phyloP scores from a whole-genome alignment of 2,113 vertebrate species.

The Aptenodytes forsteri region DNA sequence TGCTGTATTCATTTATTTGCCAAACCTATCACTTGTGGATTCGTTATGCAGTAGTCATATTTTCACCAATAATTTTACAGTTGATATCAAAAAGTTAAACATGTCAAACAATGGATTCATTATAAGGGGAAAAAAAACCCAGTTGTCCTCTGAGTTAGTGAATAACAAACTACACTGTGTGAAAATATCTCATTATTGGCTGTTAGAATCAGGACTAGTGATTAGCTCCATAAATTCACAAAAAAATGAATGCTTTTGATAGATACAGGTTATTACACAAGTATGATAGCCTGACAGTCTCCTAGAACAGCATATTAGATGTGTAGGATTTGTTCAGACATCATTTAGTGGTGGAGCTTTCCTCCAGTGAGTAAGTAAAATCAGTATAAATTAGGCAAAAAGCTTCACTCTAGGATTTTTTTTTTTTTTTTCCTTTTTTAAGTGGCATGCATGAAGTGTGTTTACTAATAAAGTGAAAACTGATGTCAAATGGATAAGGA shows the following conservation, averaged over 20 bases:
- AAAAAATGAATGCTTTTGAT: not conserved
- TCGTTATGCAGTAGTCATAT: not conserved
- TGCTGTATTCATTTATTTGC: not conserved
- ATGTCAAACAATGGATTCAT: not conserved
- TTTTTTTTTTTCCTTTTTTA: not conserved
- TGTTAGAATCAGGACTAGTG: not conserved
- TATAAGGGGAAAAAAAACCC: not conserved
- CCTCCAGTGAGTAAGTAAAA: not conserved
- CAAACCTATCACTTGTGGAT: not conserved
- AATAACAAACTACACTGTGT: not conserved
- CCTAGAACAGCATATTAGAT: not conserved
- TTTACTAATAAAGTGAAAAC: not conserved
- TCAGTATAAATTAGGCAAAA: not conserved
- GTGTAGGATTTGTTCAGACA: not conserved
- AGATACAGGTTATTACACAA: not conserved
- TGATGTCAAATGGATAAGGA: not conserved
- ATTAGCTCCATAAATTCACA: not conserved
- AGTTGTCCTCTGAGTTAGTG: not conserved
- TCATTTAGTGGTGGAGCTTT: not conserved
- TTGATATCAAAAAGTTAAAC: not conserved
- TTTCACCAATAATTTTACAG: not conserved
- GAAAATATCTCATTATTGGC: not conserved
- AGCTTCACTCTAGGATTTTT: not conserved
- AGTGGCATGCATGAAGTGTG: not conserved
- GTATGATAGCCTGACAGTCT: not conserved